A percentile compares a stretch with the other conserved stretches of the same genome.
phyloP scores from a whole-genome alignment of 2,888 invertebrate species.

The Xylota segnis region DNA sequence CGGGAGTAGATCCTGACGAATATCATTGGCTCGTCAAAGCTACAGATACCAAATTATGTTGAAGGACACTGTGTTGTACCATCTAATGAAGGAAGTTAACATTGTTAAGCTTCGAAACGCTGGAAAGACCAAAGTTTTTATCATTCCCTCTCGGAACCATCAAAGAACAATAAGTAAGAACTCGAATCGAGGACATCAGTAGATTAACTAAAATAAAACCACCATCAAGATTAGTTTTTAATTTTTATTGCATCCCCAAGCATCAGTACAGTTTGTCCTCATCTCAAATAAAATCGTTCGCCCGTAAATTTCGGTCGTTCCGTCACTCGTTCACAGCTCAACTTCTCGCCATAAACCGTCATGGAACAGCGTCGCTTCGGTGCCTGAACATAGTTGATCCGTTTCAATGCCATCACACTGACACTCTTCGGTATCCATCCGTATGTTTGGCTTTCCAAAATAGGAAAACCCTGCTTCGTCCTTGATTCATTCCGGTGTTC shows the following conservation, averaged over 20 bases:
- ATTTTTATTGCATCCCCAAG: not conserved
- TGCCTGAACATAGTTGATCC: conserved; percentile 79
- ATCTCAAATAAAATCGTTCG: conserved; percentile 79
- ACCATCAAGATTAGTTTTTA: conserved; percentile 5
- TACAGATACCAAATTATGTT: no score
- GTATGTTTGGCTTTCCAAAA: conserved; percentile 81
- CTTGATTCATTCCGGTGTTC: conserved; percentile 73
- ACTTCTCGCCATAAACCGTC: conserved; percentile 81
- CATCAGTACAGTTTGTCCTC: conserved; percentile 1
- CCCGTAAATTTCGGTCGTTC: conserved; percentile 81
- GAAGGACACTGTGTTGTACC: no score
- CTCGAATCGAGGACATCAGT: not conserved
- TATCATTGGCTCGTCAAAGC: no score
- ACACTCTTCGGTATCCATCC: conserved; percentile 81
- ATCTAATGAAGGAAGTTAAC: no score
- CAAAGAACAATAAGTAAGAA: not conserved
- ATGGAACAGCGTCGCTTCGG: conserved; percentile 81
- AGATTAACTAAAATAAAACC: not conserved
- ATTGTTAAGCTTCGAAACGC: no score
- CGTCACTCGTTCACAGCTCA: conserved; percentile 81
- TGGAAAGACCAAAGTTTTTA: no score
- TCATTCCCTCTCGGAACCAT: not conserved
- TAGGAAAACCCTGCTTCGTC: conserved; percentile 78
- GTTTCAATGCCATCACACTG: conserved; percentile 72
- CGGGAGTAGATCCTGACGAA: no score